Percentiles rank a stretch among this genome's conserved stretches.
Evolutionary conservation across 1,140 invertebrate species (phyloP).

Genomic region (Hyphantria cunea): DNA sequence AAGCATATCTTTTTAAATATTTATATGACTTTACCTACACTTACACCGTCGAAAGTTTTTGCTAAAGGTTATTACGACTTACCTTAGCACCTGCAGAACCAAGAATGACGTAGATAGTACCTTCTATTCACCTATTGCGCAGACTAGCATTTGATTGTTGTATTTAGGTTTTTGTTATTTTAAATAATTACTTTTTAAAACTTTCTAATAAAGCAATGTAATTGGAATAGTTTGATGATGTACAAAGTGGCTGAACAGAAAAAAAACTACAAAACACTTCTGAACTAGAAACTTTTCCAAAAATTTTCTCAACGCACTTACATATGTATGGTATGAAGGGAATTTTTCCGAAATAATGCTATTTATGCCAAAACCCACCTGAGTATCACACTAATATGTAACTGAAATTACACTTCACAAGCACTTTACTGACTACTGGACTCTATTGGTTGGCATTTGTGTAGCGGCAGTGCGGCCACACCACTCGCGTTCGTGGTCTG

Average conservation of each 20-base stretch:
- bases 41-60: no score
- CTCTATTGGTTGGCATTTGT: constrained; percentile 35
- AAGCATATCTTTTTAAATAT: no score
- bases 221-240: no score
- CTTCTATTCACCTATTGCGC: not conserved
- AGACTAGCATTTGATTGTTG: not conserved
- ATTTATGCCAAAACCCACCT: constrained; percentile 20
- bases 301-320: not conserved
- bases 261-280: no score
- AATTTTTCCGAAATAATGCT: not conserved
- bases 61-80: not conserved
- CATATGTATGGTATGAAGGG: not conserved
- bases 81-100: not conserved
- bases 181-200: no score
- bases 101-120: not conserved
- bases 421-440: constrained; percentile 57
- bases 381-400: constrained; percentile 19
- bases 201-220: no score
- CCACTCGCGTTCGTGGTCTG: constrained; percentile 44
- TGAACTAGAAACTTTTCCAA: no score
- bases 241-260: no score
- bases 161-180: no score
- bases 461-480: constrained; percentile 48
- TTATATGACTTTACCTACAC: no score
- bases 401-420: constrained; percentile 48